Percentiles rank a stretch among this genome's conserved stretches.
Evolutionary conservation across 2,113 vertebrate genomes (phyloP).

Genomic region (Cottus gobio): DNA sequence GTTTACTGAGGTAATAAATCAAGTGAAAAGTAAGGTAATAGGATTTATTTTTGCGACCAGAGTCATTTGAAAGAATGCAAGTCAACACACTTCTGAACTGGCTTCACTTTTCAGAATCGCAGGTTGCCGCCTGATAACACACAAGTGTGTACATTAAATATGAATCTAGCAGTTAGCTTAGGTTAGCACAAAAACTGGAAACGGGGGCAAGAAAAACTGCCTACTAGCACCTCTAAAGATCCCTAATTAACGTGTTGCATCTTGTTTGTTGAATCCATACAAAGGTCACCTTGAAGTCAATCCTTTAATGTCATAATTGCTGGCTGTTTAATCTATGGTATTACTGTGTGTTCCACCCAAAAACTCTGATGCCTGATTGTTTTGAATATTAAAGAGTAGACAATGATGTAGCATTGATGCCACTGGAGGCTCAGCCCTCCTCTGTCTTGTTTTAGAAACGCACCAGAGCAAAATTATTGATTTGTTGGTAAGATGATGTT

Average conservation of each 20-base stretch:
- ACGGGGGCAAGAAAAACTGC: conserved; percentile 23
- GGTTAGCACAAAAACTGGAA: conserved; percentile 7
- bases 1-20: background rate
- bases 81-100: background rate
- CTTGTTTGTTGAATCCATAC: conserved; percentile 9
- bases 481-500: conserved; percentile 12
- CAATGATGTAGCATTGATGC: background rate
- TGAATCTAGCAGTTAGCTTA: conserved; percentile 7
- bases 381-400: background rate
- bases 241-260: conserved; percentile 7
- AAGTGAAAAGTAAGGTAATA: background rate
- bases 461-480: conserved; percentile 28
- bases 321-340: background rate
- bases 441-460: conserved; percentile 16
- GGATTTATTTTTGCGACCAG: background rate
- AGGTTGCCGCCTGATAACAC: background rate
- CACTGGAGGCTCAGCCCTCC: background rate
- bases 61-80: background rate
- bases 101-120: background rate
- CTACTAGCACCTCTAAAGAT: background rate
- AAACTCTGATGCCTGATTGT: background rate
- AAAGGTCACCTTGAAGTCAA: conserved; percentile 8
- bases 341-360: background rate
- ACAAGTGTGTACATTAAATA: conserved; percentile 21
- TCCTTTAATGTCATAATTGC: background rate